phyloP scores from a whole-genome alignment of 2,113 vertebrate genomes.

The Cinclus cinclus region DNA sequence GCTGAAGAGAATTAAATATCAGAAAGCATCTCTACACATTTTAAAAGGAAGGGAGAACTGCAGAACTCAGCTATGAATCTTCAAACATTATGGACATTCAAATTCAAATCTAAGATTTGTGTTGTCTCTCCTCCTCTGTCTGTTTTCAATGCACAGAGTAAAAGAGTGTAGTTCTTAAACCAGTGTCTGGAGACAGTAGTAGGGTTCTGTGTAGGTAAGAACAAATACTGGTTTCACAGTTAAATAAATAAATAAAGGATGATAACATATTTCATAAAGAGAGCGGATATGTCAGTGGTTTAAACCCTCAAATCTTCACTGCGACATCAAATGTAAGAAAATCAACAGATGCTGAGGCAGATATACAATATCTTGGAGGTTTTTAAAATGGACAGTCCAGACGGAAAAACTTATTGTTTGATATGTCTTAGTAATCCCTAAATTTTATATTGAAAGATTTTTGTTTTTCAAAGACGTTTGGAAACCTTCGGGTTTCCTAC shows the following conservation, averaged over 20 bases:
- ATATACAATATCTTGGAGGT: not conserved
- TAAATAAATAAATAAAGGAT: not conserved
- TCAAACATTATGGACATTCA: not conserved
- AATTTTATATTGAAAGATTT: not conserved
- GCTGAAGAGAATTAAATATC: not conserved
- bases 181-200: not conserved
- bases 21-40: not conserved
- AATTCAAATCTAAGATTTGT: not conserved
- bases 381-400: not conserved
- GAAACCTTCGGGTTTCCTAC: not conserved
- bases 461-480: not conserved
- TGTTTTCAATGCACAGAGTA: not conserved
- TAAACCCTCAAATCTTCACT: not conserved
- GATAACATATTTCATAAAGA: not conserved
- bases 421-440: not conserved
- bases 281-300: not conserved
- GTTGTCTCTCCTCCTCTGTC: not conserved
- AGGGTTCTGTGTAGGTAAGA: not conserved
- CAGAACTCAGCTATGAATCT: not conserved
- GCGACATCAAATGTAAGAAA: not conserved
- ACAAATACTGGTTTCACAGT: not conserved
- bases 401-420: not conserved
- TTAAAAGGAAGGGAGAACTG: not conserved
- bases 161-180: not conserved
- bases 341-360: not conserved